Conservation (phyloP, 2,113 vertebrate species). For the Indicator maculatus region DNA sequence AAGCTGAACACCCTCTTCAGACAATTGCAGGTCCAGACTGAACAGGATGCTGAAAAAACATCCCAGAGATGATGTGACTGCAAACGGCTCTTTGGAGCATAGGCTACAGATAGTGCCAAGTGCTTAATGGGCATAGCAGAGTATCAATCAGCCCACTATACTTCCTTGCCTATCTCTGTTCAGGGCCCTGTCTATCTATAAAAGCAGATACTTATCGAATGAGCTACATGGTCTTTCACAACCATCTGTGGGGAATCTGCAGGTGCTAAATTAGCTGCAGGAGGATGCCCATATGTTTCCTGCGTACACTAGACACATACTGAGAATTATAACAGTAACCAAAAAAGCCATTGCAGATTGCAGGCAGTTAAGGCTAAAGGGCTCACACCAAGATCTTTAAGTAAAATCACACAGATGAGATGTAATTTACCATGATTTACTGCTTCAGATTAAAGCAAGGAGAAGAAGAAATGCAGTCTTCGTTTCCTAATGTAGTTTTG, state of each 20-base stretch:
- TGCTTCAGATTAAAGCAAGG: not conserved
- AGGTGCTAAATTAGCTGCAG: constrained; percentile 63
- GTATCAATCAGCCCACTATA: not conserved
- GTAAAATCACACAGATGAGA: not conserved
- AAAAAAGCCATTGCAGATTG: not conserved
- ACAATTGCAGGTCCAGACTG: not conserved
- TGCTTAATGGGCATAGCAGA: not conserved
- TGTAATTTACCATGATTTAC: not conserved
- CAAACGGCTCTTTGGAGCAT: not conserved
- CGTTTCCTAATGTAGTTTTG: not conserved
- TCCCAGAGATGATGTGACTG: not conserved
- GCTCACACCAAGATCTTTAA: constrained; percentile 11
- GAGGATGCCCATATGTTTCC: constrained; percentile 49
- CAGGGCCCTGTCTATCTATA: not conserved
- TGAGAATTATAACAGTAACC: not conserved
- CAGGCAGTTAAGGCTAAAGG: not conserved
- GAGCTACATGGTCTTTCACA: not conserved
- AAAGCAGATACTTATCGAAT: constrained; percentile 7
- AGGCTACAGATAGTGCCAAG: not conserved
- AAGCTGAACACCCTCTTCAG: not conserved
- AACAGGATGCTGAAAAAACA: not conserved
- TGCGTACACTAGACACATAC: not conserved
- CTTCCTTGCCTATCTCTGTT: not conserved
- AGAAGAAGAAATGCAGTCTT: not conserved
- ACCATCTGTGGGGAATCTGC: constrained; percentile 51